Percentiles rank a stretch among this genome's conserved stretches.
Evolutionary conservation across 2,888 invertebrate species (phyloP).

Genomic region (Ligdia adustata): DNA sequence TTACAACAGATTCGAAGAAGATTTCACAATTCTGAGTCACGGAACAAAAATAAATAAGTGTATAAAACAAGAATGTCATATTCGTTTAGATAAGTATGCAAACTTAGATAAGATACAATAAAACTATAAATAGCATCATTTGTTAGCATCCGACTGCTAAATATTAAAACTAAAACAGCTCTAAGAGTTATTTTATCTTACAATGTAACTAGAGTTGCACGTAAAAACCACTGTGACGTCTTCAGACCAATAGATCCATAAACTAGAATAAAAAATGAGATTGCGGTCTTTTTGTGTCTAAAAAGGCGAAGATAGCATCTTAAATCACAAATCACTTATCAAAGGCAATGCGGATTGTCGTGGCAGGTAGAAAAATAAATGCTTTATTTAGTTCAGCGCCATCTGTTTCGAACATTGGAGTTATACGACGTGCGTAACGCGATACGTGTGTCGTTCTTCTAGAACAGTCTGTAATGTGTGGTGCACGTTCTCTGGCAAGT

Average conservation of each 20-base stretch:
- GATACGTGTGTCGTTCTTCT: constrained; percentile 76
- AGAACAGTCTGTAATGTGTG: constrained; percentile 87
- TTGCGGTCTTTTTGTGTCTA: constrained; percentile 31
- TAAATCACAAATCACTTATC: constrained; percentile 20
- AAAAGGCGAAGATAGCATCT: constrained; percentile 18
- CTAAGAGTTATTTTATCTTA: constrained; percentile 1
- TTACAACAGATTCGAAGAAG: constrained; percentile 31
- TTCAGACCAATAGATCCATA: neutral
- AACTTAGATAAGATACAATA: neutral
- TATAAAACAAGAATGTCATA: neutral
- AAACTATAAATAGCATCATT: neutral
- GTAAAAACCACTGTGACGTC: neutral
- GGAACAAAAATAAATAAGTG: constrained; percentile 1
- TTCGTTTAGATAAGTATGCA: no score
- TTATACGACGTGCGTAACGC: constrained; percentile 68
- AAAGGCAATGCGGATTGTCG: constrained; percentile 20
- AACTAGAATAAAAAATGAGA: constrained; percentile 32
- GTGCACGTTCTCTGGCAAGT: constrained; percentile 91
- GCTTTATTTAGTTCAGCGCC: constrained; percentile 25
- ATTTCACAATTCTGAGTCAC: constrained; percentile 16
- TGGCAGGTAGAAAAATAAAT: constrained; percentile 32
- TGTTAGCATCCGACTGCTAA: neutral
- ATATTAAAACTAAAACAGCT: neutral
- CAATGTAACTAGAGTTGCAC: constrained; percentile 14
- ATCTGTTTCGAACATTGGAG: constrained; percentile 18